Evolutionary conservation across 2,888 invertebrate genomes (phyloP).

Genomic region (Drosophila kokeensis): DNA sequence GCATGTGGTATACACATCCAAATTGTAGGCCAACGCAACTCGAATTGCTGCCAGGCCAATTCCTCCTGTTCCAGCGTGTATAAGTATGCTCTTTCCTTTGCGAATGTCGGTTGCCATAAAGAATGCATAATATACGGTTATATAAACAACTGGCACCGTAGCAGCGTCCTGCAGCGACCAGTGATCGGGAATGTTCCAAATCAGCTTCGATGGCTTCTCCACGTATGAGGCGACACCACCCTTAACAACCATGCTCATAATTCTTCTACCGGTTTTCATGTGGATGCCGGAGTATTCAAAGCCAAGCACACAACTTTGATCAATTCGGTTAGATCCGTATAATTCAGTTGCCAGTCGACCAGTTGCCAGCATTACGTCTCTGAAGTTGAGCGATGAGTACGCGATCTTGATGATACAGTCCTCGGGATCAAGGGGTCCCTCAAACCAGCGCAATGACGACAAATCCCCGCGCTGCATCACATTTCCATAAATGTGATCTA

Average conservation of each 20-base stretch:
- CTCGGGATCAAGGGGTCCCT: slow-evolving; percentile 87
- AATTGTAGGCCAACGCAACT: slow-evolving; percentile 88
- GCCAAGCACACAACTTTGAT: slow-evolving; percentile 89
- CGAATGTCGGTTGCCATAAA: slow-evolving; percentile 81
- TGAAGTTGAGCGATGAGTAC: slow-evolving; percentile 95
- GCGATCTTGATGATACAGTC: slow-evolving; percentile 86
- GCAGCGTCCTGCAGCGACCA: slow-evolving; percentile 92
- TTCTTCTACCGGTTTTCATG: slow-evolving; percentile 86
- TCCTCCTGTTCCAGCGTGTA: slow-evolving; percentile 89
- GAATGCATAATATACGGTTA: slow-evolving; percentile 87
- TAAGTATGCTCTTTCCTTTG: slow-evolving; percentile 85
- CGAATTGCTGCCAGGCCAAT: slow-evolving; percentile 92
- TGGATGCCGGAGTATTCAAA: slow-evolving; percentile 89
- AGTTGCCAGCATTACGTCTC: slow-evolving; percentile 97
- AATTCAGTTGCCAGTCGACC: slow-evolving; percentile 95
- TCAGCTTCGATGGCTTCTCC: slow-evolving; percentile 67
- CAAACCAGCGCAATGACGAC: slow-evolving; percentile 93
- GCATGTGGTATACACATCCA: slow-evolving; percentile 90
- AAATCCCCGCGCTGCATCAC: slow-evolving; percentile 93
- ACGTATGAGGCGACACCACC: slow-evolving; percentile 86
- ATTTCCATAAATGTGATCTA: slow-evolving; percentile 91
- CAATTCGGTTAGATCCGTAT: slow-evolving; percentile 88
- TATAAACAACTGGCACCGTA: slow-evolving; percentile 92
- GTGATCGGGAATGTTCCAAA: slow-evolving; percentile 89
- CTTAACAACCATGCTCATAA: slow-evolving; percentile 88